These are phyloP conservation scores for Serinus canaria DNA, from an alignment of 2,113 vertebrate genomes.

Conservation along the genomic window DNA sequence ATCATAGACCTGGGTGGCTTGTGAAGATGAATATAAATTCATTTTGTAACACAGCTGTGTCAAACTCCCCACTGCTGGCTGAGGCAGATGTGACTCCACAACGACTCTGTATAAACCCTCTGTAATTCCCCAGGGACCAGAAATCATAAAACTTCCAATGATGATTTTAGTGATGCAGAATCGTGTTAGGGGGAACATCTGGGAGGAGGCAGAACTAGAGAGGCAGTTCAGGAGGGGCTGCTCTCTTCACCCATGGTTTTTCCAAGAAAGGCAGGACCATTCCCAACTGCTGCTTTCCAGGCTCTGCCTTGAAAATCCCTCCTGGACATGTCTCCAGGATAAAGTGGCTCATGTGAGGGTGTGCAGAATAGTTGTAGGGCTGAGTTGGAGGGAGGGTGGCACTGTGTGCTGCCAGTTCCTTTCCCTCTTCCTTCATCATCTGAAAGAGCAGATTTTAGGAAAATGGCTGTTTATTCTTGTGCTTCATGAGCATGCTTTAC, in stretches of 20 bases:
- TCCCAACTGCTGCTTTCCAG: background rate
- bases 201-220: background rate
- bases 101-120: background rate
- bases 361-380: background rate
- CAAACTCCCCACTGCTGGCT: background rate
- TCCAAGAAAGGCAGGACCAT: background rate
- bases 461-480: background rate
- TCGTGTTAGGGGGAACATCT: background rate
- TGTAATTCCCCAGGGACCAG: background rate
- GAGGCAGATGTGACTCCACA: background rate
- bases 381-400: background rate
- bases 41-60: slow-evolving; percentile 9
- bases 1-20: slow-evolving; percentile 23
- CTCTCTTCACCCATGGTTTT: background rate
- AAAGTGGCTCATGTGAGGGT: background rate
- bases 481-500: background rate
- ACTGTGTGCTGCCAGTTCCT: background rate
- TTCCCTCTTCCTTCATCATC: background rate
- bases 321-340: background rate
- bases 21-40: slow-evolving; percentile 32
- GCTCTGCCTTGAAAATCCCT: background rate
- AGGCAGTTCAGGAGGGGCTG: background rate
- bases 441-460: background rate
- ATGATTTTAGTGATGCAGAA: background rate
- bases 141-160: background rate